These are phyloP conservation scores for Crypturellus tataupa DNA, from an alignment of 2,797 vertebrate genomes.

Conservation along the genomic window DNA sequence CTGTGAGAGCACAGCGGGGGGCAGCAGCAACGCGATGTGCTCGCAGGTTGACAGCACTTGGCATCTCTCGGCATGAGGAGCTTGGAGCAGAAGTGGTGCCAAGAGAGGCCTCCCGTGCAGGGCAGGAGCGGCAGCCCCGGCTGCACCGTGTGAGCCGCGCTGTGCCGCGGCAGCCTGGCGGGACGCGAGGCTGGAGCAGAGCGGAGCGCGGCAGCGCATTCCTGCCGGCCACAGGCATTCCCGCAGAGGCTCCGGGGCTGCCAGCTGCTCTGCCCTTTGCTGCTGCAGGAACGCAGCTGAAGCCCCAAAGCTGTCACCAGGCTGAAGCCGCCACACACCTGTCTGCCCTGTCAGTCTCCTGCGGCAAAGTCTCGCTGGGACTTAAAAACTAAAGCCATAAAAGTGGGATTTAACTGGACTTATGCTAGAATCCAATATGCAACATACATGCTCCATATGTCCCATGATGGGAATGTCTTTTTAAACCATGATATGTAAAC, in stretches of 20 bases:
- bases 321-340: constrained; percentile 79
- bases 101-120: constrained; percentile 12
- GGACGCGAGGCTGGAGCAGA: background rate
- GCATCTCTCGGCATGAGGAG: background rate
- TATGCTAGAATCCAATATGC: constrained; percentile 72
- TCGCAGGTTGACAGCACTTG: background rate
- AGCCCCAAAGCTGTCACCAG: constrained; percentile 82
- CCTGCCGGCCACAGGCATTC: constrained; percentile 75
- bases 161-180: fast-evolving
- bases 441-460: constrained; percentile 68
- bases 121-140: constrained; percentile 18
- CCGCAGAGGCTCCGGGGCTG: constrained; percentile 56
- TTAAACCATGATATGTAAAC: constrained; percentile 77
- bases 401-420: constrained; percentile 78
- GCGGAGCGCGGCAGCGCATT: constrained; percentile 56
- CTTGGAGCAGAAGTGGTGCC: background rate
- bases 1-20: background rate
- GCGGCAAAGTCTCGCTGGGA: constrained; percentile 70
- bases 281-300: constrained; percentile 79
- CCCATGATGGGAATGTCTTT: constrained; percentile 47
- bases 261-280: constrained; percentile 80
- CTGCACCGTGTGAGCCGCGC: too few relatives aligned
- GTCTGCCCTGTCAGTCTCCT: constrained; percentile 83
- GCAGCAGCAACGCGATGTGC: background rate
- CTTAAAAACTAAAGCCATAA: constrained; percentile 78